Percentiles rank a stretch among this genome's conserved stretches.
Conservation (phyloP, 2,113 vertebrate genomes). For the Dipodomys stephensi region DNA sequence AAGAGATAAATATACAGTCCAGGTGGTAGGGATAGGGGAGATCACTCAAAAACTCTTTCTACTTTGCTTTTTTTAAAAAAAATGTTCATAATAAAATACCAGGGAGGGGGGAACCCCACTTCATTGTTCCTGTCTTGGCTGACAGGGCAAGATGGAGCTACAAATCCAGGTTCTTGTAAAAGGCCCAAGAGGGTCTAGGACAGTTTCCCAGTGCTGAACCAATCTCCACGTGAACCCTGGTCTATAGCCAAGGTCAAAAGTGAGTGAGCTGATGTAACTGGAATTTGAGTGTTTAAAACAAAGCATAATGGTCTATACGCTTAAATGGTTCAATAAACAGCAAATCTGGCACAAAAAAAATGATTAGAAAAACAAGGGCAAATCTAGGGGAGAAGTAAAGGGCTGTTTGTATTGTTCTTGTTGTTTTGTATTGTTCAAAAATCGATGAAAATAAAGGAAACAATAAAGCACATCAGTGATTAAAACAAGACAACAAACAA, state of each 20-base stretch:
- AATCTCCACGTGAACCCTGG: neutral
- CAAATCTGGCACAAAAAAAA: neutral
- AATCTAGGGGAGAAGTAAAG: neutral
- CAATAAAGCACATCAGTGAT: neutral
- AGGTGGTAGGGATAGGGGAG: neutral
- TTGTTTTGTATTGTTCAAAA: neutral
- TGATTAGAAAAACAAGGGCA: neutral
- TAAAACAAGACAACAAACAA: neutral
- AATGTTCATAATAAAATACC: conserved; percentile 30
- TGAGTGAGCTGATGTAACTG: neutral
- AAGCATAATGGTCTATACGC: neutral
- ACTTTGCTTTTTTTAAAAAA: neutral
- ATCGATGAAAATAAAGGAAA: conserved; percentile 37
- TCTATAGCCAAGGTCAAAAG: neutral
- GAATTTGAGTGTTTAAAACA: neutral
- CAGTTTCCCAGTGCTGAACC: neutral
- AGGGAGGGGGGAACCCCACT: rapidly evolving
- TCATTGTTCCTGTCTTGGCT: neutral
- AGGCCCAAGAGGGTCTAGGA: neutral
- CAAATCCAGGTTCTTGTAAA: neutral
- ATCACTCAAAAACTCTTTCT: neutral
- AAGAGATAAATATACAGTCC: conserved; percentile 3
- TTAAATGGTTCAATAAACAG: neutral
- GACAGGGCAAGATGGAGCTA: neutral
- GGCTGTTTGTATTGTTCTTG: neutral